Conservation (phyloP, 2,113 vertebrate species). For the Macrotus californicus region DNA sequence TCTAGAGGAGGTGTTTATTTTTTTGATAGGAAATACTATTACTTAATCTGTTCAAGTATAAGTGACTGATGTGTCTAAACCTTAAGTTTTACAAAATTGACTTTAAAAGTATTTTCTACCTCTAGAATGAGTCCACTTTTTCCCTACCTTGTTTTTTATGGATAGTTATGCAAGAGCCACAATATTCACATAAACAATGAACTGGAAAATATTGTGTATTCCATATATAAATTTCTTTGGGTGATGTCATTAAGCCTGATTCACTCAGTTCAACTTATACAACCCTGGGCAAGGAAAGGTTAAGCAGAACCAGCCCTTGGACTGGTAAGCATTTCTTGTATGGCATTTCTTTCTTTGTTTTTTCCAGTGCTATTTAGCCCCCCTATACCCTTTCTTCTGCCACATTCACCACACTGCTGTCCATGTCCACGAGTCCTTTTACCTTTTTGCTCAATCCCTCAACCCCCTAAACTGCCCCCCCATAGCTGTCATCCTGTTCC, state of each 20-base stretch:
- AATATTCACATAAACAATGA: not conserved
- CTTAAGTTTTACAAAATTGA: not conserved
- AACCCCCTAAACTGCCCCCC: too few relatives aligned
- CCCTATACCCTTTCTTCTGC: too few relatives aligned
- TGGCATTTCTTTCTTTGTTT: too few relatives aligned
- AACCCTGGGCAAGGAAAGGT: not conserved
- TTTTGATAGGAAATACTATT: not conserved
- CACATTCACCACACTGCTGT: too few relatives aligned
- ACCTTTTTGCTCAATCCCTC: too few relatives aligned
- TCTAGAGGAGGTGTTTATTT: not conserved
- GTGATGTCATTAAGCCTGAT: not conserved
- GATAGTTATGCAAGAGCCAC: not conserved
- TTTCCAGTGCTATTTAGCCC: too few relatives aligned
- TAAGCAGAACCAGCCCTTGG: not conserved
- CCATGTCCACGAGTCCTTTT: too few relatives aligned
- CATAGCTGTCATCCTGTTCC: too few relatives aligned
- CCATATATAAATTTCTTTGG: not conserved
- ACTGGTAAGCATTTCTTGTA: too few relatives aligned
- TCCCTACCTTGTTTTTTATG: not conserved
- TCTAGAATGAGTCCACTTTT: not conserved
- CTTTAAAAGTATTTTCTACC: not conserved
- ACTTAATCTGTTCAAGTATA: not conserved
- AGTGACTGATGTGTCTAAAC: not conserved
- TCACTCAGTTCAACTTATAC: not conserved
- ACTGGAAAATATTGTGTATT: not conserved